phyloP scores from a whole-genome alignment of 92 coral and sea anemone species.

The Muricea muricata region DNA sequence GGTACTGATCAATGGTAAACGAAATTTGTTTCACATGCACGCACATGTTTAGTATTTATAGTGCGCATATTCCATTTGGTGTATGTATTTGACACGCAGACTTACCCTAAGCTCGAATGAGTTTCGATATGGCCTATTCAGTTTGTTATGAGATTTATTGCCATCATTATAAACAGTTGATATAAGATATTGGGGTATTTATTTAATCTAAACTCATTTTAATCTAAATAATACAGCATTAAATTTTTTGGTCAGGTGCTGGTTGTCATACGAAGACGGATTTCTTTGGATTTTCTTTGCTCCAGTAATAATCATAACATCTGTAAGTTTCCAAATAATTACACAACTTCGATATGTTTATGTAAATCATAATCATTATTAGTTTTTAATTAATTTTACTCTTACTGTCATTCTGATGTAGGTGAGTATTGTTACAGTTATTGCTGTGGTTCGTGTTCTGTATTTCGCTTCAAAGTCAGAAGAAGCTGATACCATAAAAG shows the following conservation, averaged over 20 bases:
- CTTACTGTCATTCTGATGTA: not conserved
- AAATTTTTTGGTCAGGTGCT: slow-evolving; percentile 66
- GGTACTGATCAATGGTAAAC: slow-evolving; percentile 69
- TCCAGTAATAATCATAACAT: slow-evolving; percentile 77
- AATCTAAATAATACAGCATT: too few species aligned
- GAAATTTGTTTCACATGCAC: not conserved
- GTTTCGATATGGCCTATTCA: too few species aligned
- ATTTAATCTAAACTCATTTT: too few species aligned
- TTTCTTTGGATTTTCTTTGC: slow-evolving; percentile 86
- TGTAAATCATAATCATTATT: too few species aligned
- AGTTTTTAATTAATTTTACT: too few species aligned
- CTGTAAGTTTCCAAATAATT: slow-evolving; percentile 67
- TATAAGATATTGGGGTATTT: too few species aligned
- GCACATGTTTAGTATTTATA: too few species aligned
- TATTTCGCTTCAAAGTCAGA: not conserved
- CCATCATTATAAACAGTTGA: too few species aligned
- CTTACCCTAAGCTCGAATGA: too few species aligned
- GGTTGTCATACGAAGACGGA: slow-evolving; percentile 78
- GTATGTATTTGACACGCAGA: too few species aligned
- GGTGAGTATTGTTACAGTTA: not conserved
- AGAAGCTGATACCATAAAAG: not conserved
- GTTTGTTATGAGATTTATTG: too few species aligned
- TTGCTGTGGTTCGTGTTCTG: slow-evolving; percentile 11
- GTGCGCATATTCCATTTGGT: too few species aligned
- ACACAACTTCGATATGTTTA: not conserved